phyloP scores from a whole-genome alignment of 1,140 invertebrate species.

The Trinorchestia longiramus region DNA sequence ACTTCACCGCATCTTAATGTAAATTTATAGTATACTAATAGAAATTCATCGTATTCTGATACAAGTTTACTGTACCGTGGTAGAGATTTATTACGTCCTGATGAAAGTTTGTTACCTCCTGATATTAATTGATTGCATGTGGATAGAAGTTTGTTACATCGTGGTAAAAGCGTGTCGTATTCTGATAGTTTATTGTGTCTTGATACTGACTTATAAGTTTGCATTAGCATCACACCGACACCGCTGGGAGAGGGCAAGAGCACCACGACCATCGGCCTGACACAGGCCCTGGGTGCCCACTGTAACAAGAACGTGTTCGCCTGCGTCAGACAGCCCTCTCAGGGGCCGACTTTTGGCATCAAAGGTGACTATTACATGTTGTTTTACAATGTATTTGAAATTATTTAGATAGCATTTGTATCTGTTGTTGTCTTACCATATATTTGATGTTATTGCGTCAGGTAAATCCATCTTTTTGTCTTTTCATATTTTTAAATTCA shows the following conservation, averaged over 20 bases:
- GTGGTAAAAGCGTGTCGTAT: not conserved
- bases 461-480: too few species aligned
- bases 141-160: not conserved
- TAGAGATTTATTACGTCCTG: not conserved
- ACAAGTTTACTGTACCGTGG: too few species aligned
- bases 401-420: too few species aligned
- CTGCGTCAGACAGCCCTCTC: conserved; percentile 96
- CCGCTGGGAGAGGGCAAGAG: conserved; percentile 97
- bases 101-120: not conserved
- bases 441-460: too few species aligned
- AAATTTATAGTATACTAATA: too few species aligned
- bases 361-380: conserved; percentile 78
- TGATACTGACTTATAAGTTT: not conserved
- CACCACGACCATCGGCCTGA: conserved; percentile 93
- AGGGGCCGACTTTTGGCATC: conserved; percentile 98
- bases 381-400: too few species aligned
- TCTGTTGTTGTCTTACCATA: too few species aligned
- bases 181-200: too few species aligned
- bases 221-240: conserved; percentile 90
- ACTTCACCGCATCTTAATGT: too few species aligned
- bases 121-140: not conserved
- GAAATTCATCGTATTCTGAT: too few species aligned
- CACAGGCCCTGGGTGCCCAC: conserved; percentile 91
- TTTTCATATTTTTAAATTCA: too few species aligned
- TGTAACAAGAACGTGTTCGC: conserved; percentile 90